A percentile compares a stretch with the other conserved stretches of the same genome.
phyloP scores from a whole-genome alignment of 2,888 invertebrate genomes.

The Odontothrips loti region DNA sequence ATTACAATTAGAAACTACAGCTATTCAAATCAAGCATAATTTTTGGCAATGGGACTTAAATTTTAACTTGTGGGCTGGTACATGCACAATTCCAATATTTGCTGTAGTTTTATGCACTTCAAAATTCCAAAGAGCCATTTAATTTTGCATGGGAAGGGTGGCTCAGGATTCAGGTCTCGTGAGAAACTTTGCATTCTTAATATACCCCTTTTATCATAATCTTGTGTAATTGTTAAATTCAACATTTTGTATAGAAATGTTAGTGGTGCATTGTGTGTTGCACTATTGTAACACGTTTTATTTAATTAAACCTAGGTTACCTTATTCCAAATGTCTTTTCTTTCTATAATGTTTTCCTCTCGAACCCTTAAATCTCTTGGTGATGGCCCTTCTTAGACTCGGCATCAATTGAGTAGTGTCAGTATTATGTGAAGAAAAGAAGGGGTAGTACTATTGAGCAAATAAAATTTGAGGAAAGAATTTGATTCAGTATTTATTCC shows the following conservation, averaged over 20 bases:
- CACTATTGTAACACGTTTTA: constrained; percentile 19
- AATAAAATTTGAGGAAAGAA: not conserved
- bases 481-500: not conserved
- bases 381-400: constrained; percentile 1
- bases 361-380: not conserved
- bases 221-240: not conserved
- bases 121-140: not conserved
- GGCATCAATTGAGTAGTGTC: constrained; percentile 7
- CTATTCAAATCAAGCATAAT: too few species aligned
- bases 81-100: not conserved
- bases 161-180: not conserved
- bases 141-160: not conserved
- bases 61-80: not conserved
- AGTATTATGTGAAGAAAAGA: constrained; percentile 1
- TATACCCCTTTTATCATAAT: not conserved
- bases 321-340: constrained; percentile 10
- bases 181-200: not conserved
- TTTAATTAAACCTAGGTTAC: constrained; percentile 25
- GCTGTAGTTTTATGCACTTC: not conserved
- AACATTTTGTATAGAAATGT: constrained; percentile 22
- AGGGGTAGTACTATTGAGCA: not conserved
- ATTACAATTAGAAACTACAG: too few species aligned
- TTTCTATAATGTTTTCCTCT: not conserved
- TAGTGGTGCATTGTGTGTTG: constrained; percentile 13
- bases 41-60: not conserved